These are phyloP conservation scores for Dolichopus griseipennis DNA, from an alignment of 2,888 invertebrate genomes.

Conservation along the genomic window DNA sequence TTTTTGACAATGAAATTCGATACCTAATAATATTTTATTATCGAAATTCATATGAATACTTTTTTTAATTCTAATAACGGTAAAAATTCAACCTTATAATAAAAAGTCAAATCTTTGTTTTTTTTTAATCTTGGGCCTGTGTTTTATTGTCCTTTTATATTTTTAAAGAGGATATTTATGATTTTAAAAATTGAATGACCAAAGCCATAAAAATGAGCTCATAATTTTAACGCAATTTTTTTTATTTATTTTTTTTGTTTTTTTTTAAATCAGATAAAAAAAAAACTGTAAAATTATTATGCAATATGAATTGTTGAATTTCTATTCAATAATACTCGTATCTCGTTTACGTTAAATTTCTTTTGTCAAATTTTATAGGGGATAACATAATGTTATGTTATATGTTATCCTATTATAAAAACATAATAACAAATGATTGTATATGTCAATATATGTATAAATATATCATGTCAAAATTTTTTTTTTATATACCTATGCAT, in stretches of 20 bases:
- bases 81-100: too few relatives aligned
- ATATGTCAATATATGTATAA: too few relatives aligned
- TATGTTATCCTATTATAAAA: background rate
- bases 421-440: background rate
- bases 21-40: too few relatives aligned
- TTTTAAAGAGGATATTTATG: background rate
- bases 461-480: too few relatives aligned
- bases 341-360: background rate
- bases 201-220: background rate
- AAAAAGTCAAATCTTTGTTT: too few relatives aligned
- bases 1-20: too few relatives aligned
- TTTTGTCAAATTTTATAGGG: background rate
- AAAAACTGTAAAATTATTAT: background rate
- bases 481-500: too few relatives aligned
- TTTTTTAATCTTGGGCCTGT: too few relatives aligned
- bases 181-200: background rate
- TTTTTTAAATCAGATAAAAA: background rate
- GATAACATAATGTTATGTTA: background rate
- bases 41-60: too few relatives aligned
- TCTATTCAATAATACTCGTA: too few relatives aligned
- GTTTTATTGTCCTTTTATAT: background rate
- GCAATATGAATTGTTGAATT: background rate
- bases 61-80: too few relatives aligned
- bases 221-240: slow-evolving; percentile 1
- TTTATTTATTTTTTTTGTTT: too few relatives aligned